Conservation (phyloP, 1,140 invertebrate species). For the Drosophila insularis region DNA sequence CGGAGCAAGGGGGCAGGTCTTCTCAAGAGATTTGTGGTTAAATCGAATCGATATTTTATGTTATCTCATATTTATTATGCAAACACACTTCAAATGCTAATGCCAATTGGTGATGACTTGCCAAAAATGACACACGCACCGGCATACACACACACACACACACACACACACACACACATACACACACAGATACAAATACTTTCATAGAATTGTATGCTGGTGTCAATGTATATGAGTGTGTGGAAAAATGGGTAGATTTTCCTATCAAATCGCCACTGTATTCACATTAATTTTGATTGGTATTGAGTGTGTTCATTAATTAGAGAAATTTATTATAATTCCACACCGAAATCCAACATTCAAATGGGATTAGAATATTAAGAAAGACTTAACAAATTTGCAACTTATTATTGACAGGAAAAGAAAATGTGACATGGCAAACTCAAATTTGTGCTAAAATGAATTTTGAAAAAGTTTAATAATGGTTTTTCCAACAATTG, state of each 20-base stretch:
- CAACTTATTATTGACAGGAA: too few species aligned
- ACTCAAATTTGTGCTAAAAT: too few species aligned
- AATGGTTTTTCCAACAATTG: too few species aligned
- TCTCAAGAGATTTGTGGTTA: constrained; percentile 65
- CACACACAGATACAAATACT: neutral
- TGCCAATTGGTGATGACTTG: constrained; percentile 60
- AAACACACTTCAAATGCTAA: constrained; percentile 59
- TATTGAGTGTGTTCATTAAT: constrained; percentile 1
- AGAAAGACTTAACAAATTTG: too few species aligned
- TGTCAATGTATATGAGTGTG: neutral
- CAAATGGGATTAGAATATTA: too few species aligned
- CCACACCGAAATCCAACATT: too few species aligned
- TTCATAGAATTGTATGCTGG: neutral
- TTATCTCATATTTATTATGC: constrained; percentile 79
- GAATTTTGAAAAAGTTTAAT: too few species aligned
- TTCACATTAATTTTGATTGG: constrained; percentile 5
- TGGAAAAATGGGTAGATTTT: neutral
- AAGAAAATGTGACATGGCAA: too few species aligned
- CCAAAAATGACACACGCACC: constrained; percentile 65
- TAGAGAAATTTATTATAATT: neutral
- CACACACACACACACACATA: neutral
- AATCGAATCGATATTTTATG: constrained; percentile 79
- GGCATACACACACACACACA: constrained; percentile 5
- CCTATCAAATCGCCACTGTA: neutral
- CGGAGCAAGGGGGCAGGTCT: neutral